Base-by-base conservation (phyloP, 2,888 invertebrate species). In the Lithophane semibrunnea region DNA sequence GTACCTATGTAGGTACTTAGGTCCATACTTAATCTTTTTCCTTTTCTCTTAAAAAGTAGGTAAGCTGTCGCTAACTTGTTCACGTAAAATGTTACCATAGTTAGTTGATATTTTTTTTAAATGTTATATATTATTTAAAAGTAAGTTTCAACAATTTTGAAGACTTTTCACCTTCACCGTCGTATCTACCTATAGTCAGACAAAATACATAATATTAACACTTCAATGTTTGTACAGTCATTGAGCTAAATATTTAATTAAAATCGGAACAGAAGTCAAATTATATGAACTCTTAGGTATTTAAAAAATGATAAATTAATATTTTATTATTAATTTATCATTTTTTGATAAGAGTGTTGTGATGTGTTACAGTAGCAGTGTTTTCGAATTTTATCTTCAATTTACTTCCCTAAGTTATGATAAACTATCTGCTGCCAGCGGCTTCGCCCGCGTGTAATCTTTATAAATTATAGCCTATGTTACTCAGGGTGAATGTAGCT, bases 1-100 rank as follows among this genome's bases (percentile, higher is more conserved):
- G n/a, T n/a, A n/a, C n/a, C n/a, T n/a, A n/a, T n/a, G n/a, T n/a
- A n/a, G n/a, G n/a, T n/a, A n/a, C 37, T 64, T 44, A 16, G 16
- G n/a, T 12, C 47, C 5, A 18, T 18, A 47, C 54, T 37, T 47
- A 47, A 54, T 63, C 44, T 37, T 21, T 16, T 42, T 21, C 54
- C 3, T 21, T 61, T 54, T n/a, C 10, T 24, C 12, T 76, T 37
- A n/a, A 76, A 61, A 76, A 64, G 3, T 24, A 76, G 3, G 12
- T 37, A 24, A 24, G 29, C 13, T 12, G 13, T 54, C 7, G 16
- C 18, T 21, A 73, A 8, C 21, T 16, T 29, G 29, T 56, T 21
- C 42, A 44, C 2, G 42, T 13, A 29, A 29, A 52, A 21, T 42
- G 5, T n/a, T 3, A 29, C 2, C 18, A 54, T 12, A 42, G 5